Evolutionary conservation across 2,888 invertebrate genomes (phyloP).

Genomic region (Kuschelorhynchus macadamiae): DNA sequence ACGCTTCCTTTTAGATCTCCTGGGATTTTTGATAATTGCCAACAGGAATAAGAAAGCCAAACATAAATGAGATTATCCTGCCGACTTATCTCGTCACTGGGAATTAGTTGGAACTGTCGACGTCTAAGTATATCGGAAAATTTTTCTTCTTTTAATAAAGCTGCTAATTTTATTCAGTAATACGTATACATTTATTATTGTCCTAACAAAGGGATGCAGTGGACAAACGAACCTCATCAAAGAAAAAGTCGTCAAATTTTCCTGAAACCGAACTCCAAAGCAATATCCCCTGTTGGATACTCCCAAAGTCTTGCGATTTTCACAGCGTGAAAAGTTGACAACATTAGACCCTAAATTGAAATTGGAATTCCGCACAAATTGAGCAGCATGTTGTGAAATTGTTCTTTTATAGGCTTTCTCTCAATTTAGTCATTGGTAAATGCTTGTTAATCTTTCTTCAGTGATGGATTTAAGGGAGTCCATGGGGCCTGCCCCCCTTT

Average conservation of each 20-base stretch:
- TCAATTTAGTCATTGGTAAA: neutral
- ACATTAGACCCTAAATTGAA: constrained; percentile 45
- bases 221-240: neutral
- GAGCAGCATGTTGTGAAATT: constrained; percentile 16
- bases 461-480: neutral
- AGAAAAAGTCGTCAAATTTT: neutral
- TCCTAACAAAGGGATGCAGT: neutral
- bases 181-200: too few relatives aligned
- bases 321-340: constrained; percentile 46
- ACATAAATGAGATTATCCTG: constrained; percentile 11
- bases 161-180: too few relatives aligned
- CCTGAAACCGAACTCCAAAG: neutral
- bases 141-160: too few relatives aligned
- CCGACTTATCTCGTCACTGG: constrained; percentile 21
- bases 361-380: constrained; percentile 47
- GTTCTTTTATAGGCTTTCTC: constrained; percentile 2
- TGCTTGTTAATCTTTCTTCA: neutral
- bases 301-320: constrained; percentile 32
- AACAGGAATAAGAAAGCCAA: constrained; percentile 19
- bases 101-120: constrained; percentile 4
- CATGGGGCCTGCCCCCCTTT: too few relatives aligned
- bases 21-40: constrained; percentile 26
- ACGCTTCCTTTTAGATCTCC: constrained; percentile 5
- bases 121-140: neutral
- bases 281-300: neutral